Evolutionary conservation across 2,888 invertebrate genomes (phyloP).

Genomic region (Cecidostiba fungosa): DNA sequence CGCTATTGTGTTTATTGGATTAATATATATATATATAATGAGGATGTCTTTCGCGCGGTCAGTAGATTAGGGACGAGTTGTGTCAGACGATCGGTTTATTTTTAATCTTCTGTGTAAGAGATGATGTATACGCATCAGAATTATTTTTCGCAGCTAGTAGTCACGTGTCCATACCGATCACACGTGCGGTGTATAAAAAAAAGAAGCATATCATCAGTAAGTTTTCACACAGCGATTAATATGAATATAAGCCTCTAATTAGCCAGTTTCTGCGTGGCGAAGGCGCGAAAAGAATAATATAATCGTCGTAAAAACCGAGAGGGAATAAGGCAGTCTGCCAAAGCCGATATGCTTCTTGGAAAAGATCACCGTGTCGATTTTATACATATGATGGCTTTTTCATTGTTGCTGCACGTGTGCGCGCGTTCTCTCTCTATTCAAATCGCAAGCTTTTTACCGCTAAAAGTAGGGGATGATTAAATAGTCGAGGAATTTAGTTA

Average conservation of each 20-base stretch:
- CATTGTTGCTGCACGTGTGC: neutral
- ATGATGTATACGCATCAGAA: neutral
- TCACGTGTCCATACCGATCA: neutral
- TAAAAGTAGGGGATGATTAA: too few species aligned
- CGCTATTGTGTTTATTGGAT: too few species aligned
- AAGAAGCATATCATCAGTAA: neutral
- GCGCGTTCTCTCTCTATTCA: too few species aligned
- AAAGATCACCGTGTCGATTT: neutral
- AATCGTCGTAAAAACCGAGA: too few species aligned
- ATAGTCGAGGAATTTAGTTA: too few species aligned
- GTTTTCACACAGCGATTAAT: neutral
- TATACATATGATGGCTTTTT: too few species aligned
- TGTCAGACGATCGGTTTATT: constrained; percentile 30
- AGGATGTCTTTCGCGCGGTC: neutral
- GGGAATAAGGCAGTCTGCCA: neutral
- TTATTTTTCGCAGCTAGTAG: too few species aligned
- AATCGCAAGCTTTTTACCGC: too few species aligned
- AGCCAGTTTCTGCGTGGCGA: neutral
- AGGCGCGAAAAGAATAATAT: constrained; percentile 3
- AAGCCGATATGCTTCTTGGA: neutral
- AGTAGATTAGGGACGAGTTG: constrained; percentile 23
- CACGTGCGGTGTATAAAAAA: neutral
- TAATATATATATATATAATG: too few species aligned
- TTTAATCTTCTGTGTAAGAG: neutral
- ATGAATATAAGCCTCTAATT: neutral